Evolutionary conservation across 2,113 vertebrate genomes (phyloP).

Genomic region (Macaca mulatta): DNA sequence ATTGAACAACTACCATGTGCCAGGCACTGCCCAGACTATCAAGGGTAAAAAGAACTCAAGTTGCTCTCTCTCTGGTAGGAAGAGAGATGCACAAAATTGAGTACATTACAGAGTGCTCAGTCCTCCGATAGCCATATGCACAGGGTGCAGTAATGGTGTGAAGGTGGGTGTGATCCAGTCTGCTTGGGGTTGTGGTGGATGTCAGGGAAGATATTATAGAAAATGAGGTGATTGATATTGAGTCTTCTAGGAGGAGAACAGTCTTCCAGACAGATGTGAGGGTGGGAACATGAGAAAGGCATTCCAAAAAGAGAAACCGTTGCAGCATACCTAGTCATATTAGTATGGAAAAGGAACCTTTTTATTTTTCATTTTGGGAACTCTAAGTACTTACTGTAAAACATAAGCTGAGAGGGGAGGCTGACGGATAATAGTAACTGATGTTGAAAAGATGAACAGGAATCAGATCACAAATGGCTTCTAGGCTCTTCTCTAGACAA

Average conservation of each 20-base stretch:
- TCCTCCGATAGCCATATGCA: background rate
- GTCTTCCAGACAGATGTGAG: background rate
- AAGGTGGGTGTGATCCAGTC: background rate
- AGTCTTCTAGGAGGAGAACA: background rate
- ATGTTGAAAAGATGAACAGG: background rate
- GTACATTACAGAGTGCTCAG: background rate
- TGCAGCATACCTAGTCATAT: background rate
- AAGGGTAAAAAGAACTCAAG: background rate
- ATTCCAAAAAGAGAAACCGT: background rate
- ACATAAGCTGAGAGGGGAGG: background rate
- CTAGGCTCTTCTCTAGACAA: background rate
- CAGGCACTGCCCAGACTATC: background rate
- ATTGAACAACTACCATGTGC: background rate
- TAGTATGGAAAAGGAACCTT: background rate
- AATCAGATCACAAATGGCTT: background rate
- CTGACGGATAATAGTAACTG: background rate
- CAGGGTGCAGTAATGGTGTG: background rate
- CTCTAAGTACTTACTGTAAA: background rate
- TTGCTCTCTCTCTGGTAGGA: background rate
- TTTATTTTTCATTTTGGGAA: background rate
- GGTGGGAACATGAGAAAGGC: background rate
- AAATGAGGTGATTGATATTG: background rate
- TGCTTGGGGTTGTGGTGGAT: background rate
- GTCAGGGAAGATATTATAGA: background rate
- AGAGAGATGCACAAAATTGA: background rate